These are phyloP conservation scores for Dermatemys mawii DNA, from an alignment of 2,113 vertebrate genomes.

Conservation along the genomic window DNA sequence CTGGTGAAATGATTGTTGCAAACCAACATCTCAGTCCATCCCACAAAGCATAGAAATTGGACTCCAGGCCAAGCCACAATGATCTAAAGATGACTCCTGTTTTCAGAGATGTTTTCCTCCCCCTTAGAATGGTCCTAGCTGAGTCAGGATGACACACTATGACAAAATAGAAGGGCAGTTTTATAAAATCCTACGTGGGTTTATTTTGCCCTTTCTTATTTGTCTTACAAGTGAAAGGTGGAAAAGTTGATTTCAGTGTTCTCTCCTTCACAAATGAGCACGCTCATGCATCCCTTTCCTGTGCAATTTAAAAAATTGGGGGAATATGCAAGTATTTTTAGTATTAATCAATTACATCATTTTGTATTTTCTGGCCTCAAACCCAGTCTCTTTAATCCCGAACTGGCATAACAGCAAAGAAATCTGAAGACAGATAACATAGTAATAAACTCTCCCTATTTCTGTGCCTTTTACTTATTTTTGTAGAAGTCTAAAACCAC, in stretches of 20 bases:
- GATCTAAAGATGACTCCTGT: not conserved
- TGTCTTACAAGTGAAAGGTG: not conserved
- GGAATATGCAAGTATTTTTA: not conserved
- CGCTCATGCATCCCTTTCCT: not conserved
- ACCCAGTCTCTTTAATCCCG: not conserved
- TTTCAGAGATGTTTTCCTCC: not conserved
- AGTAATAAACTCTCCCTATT: not conserved
- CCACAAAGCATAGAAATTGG: not conserved
- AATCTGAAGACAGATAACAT: not conserved
- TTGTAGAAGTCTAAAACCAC: not conserved
- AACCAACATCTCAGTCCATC: not conserved
- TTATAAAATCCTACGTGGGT: not conserved
- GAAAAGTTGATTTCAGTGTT: not conserved
- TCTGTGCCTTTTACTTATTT: not conserved
- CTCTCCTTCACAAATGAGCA: not conserved
- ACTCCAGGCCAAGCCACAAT: fast-evolving
- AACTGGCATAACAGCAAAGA: not conserved
- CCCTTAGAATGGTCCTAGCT: not conserved
- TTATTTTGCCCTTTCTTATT: not conserved
- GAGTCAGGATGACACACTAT: not conserved
- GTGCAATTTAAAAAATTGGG: not conserved
- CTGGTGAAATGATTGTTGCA: not conserved
- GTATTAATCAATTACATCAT: not conserved
- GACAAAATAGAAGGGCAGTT: not conserved
- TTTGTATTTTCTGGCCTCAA: not conserved